Conservation (phyloP, 2,888 invertebrate genomes). For the Sinotaia quadrata region DNA sequence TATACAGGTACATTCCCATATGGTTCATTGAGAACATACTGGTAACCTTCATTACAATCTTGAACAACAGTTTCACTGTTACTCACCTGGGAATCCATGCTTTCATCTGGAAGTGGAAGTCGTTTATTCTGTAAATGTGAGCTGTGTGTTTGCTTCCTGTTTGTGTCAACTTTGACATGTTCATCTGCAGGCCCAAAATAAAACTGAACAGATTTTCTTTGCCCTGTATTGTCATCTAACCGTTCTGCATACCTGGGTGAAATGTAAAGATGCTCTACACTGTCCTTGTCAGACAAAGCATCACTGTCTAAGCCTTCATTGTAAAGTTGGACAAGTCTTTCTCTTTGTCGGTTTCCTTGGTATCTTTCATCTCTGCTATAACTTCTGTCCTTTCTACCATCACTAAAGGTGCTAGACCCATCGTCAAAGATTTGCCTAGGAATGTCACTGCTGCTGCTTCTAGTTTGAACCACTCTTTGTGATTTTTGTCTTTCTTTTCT, state of each 20-base stretch:
- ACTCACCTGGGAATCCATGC: constrained; percentile 19
- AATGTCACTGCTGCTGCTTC: not conserved
- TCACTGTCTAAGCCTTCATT: constrained; percentile 27
- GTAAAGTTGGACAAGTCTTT: not conserved
- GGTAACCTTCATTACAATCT: not conserved
- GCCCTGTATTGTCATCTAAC: constrained; percentile 1
- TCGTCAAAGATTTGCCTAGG: not conserved
- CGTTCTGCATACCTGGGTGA: constrained; percentile 30
- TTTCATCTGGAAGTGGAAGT: not conserved
- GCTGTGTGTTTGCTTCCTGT: not conserved
- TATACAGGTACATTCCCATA: constrained; percentile 28
- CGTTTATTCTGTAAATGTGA: not conserved
- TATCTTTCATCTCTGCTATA: not conserved
- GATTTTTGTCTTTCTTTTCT: not conserved
- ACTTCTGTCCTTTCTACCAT: not conserved
- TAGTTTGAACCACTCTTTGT: not conserved
- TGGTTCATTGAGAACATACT: constrained; percentile 26
- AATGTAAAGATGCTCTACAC: constrained; percentile 37
- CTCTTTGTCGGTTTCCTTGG: not conserved
- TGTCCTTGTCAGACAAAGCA: constrained; percentile 34
- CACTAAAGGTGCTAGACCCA: too few species aligned
- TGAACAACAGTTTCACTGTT: constrained; percentile 17
- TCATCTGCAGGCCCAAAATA: constrained; percentile 19
- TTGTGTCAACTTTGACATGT: not conserved
- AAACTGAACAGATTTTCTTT: constrained; percentile 21